phyloP scores from a whole-genome alignment of 1,140 invertebrate species.

The Brachionus plicatilis region DNA sequence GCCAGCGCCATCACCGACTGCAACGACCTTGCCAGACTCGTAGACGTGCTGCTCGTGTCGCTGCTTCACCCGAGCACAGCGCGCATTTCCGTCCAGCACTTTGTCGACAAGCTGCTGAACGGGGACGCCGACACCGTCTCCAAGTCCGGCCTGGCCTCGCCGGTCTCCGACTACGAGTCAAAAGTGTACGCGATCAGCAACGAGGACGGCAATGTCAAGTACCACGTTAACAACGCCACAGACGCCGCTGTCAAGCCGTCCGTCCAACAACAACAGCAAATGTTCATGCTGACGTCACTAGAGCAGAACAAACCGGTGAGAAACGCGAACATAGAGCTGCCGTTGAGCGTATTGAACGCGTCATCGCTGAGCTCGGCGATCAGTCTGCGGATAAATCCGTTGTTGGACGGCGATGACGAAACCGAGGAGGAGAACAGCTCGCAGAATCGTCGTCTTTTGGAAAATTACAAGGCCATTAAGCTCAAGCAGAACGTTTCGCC shows the following conservation, averaged over 20 bases:
- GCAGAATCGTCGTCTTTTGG: not conserved
- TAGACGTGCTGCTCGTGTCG: conserved; percentile 73
- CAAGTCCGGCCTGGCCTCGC: not conserved
- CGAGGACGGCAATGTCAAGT: conserved; percentile 76
- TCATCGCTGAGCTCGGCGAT: conserved; percentile 49
- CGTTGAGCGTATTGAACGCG: conserved; percentile 44
- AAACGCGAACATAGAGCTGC: conserved; percentile 29
- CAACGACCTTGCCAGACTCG: conserved; percentile 69
- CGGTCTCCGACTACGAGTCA: conserved; percentile 58
- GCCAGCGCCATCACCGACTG: conserved; percentile 65
- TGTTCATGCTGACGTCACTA: conserved; percentile 47
- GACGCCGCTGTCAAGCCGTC: not conserved
- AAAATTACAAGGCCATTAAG: conserved; percentile 26
- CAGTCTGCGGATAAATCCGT: conserved; percentile 52
- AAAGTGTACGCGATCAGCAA: conserved; percentile 79
- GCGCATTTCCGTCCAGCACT: conserved; percentile 59
- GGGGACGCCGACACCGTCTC: too few relatives aligned
- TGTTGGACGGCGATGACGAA: conserved; percentile 42
- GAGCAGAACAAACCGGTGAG: conserved; percentile 40
- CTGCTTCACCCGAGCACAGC: conserved; percentile 74
- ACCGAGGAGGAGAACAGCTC: not conserved
- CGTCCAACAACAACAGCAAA: conserved; percentile 43
- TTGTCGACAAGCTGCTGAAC: conserved; percentile 62
- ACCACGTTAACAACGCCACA: conserved; percentile 64
- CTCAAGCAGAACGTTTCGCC: not conserved